Base-by-base conservation (phyloP, 2,113 vertebrate species). In the Lophochroa leadbeateri region DNA sequence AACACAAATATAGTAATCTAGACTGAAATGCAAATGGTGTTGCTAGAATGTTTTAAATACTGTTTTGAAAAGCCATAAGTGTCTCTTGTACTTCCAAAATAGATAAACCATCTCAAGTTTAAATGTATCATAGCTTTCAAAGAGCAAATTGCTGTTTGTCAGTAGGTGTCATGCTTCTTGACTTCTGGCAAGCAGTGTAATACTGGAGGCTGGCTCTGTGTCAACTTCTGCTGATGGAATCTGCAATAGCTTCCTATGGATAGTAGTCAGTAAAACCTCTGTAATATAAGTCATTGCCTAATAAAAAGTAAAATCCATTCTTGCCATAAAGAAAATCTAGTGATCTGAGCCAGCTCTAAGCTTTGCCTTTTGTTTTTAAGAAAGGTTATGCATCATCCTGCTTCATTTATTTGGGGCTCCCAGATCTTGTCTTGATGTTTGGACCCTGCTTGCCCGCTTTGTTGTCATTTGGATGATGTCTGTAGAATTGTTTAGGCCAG, bases 181-280 rank as follows among this genome's bases (percentile, higher is more conserved):
- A 69, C 83, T 90, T 75, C 88, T 90, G 88, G 77, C 35, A 79
- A 79, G 81, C 33, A 27, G 49, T 23, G 15, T 74, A 50, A 82
- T 86, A 70, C 25, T 63, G 88, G 75, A 91, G 67, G 19, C 82
- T 92, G 93, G 84, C 87, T 68, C 52, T 33, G 41, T 63, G 37
- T 86, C 93, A 96, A 0, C 75, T 84, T 67, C 82, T 89, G 60
- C 92, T 95, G 87, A 35, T 11, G 74, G 93, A 76, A 55, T 79
- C 44, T 95, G 47, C 37, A 83, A 50, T 74, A 95, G 64, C 71
- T 95, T 44, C 61, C 90, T 94, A 96, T 85, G 93, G 74, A 93
- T 92, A 93, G 90, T 6, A 88, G 84, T 58, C 68, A 63, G 78
- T 92, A 82, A 96, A 93, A 70, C 79, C 82, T 70, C 63, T 84